Evolutionary conservation across 2,797 vertebrate genomes (phyloP).

Genomic region (Enteromius treurensis): DNA sequence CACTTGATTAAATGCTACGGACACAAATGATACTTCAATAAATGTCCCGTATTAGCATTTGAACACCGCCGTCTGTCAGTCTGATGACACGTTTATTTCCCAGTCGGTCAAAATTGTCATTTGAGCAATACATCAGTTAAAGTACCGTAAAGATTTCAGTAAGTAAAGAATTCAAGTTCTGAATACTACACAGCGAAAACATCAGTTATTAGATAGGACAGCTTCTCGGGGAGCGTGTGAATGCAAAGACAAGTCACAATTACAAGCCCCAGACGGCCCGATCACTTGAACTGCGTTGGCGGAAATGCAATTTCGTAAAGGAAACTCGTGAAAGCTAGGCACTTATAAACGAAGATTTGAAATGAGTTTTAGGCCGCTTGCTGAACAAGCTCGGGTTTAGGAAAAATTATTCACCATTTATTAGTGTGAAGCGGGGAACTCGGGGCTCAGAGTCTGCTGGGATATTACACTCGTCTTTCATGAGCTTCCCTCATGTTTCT

Average conservation of each 20-base stretch:
- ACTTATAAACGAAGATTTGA: conserved; percentile 9
- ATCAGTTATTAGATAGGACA: not conserved
- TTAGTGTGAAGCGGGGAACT: conserved; percentile 23
- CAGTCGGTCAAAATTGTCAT: not conserved
- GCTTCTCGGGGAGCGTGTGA: not conserved
- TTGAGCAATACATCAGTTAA: not conserved
- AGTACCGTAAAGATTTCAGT: not conserved
- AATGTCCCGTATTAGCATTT: not conserved
- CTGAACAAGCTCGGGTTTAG: conserved; percentile 22
- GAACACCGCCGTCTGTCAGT: not conserved
- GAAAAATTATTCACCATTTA: conserved; percentile 43
- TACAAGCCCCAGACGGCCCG: not conserved
- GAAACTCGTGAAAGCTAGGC: conserved; percentile 16
- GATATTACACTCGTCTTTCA: conserved; percentile 46
- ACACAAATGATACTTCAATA: not conserved
- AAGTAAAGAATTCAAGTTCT: not conserved
- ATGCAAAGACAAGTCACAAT: not conserved
- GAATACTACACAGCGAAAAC: not conserved
- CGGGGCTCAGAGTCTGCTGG: conserved; percentile 35
- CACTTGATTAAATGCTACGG: not conserved
- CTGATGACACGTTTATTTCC: not conserved
- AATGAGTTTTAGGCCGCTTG: conserved; percentile 25
- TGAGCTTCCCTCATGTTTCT: conserved; percentile 22
- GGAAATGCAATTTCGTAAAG: conserved; percentile 15
- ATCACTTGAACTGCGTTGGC: not conserved